Evolutionary conservation across 92 coral and sea anemone genomes (phyloP), one percentile per base, ranked within the genome.

Genomic region (Paramuricea clavata): DNA sequence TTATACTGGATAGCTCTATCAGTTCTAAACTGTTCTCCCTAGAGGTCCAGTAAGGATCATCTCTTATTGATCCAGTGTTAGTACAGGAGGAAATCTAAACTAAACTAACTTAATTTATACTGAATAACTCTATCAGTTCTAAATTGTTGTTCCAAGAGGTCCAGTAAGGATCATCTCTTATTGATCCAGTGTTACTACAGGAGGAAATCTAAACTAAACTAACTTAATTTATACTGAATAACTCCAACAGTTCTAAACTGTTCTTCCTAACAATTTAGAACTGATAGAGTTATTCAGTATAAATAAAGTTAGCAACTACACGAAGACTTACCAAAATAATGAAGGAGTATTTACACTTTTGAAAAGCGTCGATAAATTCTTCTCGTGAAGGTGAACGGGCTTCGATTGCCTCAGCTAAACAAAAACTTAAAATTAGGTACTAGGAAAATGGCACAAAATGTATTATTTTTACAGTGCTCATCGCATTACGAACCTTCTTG

Each of bases 281-380:
- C n/a, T n/a, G n/a, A n/a, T n/a, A n/a, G n/a, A n/a, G n/a, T n/a
- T n/a, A n/a, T n/a, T n/a, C n/a, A n/a, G n/a, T n/a, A n/a, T n/a
- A n/a, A n/a, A n/a, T n/a, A n/a, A n/a, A n/a, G n/a, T n/a, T n/a
- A 57, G 65, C 65, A 57, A 57, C 22, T 22, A 57, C 7, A 47
- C 15, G 7, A 15, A 17, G 31, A 78, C 97, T 93, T 60, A 97
- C 99, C 95, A 97, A 80, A 70, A 94, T 67, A 86, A 93, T 97
- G 75, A 97, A 97, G 23, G 99, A 95, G 67, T 94, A 90, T 85
- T 97, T 97, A 26, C 93, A 91, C 81, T 97, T 97, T 85, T 97
- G 98, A 69, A 97, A 97, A 34, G 99, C 99, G 81, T 97, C 99
- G 35, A 91, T 72, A 65, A 94, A 97, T 65, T 97, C 98, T 49